These are phyloP conservation scores for Mythimna lalbum DNA, from an alignment of 2,888 invertebrate species.

Conservation along the genomic window DNA sequence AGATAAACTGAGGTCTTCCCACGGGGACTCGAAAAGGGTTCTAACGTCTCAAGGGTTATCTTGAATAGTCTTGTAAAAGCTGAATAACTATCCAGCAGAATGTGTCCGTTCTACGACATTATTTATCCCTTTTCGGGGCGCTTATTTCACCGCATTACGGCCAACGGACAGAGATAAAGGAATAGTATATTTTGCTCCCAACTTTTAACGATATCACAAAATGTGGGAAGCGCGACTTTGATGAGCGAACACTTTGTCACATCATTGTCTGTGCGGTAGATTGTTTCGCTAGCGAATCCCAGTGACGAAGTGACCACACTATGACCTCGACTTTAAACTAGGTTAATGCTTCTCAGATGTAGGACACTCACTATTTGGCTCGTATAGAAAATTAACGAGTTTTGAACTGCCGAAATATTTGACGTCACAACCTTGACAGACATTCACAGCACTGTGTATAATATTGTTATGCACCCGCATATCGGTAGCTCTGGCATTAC, in stretches of 20 bases:
- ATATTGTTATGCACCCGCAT: conserved; percentile 71
- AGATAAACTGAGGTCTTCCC: conserved; percentile 72
- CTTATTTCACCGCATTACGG: conserved; percentile 61
- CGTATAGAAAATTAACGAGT: conserved; percentile 74
- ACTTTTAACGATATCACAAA: conserved; percentile 33
- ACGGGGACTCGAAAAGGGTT: conserved; percentile 68
- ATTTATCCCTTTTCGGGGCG: conserved; percentile 58
- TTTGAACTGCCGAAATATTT: conserved; percentile 67
- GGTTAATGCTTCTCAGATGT: conserved; percentile 86
- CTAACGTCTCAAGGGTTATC: conserved; percentile 75
- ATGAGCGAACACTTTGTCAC: conserved; percentile 51
- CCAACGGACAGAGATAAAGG: conserved; percentile 54
- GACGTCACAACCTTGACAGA: conserved; percentile 78
- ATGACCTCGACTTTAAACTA: conserved; percentile 82
- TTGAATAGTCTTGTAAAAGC: conserved; percentile 76
- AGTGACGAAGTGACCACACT: conserved; percentile 76
- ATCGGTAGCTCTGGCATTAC: conserved; percentile 48
- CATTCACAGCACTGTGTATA: conserved; percentile 69
- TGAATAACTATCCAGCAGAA: conserved; percentile 68
- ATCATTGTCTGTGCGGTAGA: conserved; percentile 49
- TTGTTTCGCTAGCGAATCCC: conserved; percentile 66
- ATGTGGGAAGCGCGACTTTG: conserved; percentile 24
- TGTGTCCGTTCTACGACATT: conserved; percentile 64
- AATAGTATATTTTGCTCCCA: conserved; percentile 40
- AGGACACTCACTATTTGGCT: conserved; percentile 80